Evolutionary conservation across 1,140 invertebrate species (phyloP).

Genomic region (Orius insidiosus): DNA sequence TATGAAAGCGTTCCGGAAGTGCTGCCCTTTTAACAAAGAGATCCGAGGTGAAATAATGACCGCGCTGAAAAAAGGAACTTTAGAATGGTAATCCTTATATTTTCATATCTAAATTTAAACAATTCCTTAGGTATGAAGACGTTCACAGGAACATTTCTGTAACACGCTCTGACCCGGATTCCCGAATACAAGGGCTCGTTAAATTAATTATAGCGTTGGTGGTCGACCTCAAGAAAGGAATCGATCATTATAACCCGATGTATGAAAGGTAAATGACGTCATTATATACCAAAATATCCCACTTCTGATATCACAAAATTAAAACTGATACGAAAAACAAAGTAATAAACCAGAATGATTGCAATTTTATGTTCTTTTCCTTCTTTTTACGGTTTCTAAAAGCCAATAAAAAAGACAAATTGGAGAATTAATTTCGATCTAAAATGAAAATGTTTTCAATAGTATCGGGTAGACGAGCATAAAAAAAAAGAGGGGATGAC

Average conservation of each 20-base stretch:
- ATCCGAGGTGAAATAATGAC: conserved; percentile 64
- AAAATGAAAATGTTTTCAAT: too few relatives aligned
- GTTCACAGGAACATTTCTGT: conserved; percentile 19
- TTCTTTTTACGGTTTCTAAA: too few relatives aligned
- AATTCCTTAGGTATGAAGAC: conserved; percentile 26
- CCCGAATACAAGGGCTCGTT: conserved; percentile 29
- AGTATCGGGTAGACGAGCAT: too few relatives aligned
- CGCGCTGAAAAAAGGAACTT: conserved; percentile 59
- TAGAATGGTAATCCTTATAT: conserved; percentile 57
- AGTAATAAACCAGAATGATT: too few relatives aligned
- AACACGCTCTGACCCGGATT: conserved; percentile 24
- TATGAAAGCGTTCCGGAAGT: conserved; percentile 71
- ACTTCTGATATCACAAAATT: background rate
- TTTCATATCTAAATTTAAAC: too few relatives aligned
- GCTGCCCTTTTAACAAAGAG: conserved; percentile 80
- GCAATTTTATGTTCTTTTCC: too few relatives aligned
- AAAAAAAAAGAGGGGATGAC: too few relatives aligned
- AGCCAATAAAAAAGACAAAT: too few relatives aligned
- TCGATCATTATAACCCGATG: conserved; percentile 61
- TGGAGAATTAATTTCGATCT: too few relatives aligned
- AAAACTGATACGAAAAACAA: too few relatives aligned
- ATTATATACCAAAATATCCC: background rate
- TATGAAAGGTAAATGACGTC: conserved; percentile 54
- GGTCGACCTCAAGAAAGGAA: conserved; percentile 58
- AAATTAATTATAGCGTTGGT: conserved; percentile 51